Evolutionary conservation across 1,140 invertebrate genomes (phyloP).

Genomic region (Eubasilissa regina): DNA sequence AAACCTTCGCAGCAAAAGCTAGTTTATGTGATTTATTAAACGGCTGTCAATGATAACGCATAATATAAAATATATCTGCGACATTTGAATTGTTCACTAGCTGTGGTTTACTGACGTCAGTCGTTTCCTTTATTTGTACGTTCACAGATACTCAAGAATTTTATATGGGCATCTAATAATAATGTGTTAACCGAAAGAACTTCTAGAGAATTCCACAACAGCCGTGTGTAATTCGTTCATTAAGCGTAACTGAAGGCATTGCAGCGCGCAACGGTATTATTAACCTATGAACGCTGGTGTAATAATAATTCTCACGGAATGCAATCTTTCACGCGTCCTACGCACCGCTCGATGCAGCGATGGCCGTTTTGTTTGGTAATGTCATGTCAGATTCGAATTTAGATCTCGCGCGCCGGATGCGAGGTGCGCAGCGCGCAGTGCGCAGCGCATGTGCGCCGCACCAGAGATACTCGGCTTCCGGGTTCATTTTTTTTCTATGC

Average conservation of each 20-base stretch:
- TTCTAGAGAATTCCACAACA: too few species aligned
- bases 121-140: constrained; percentile 5
- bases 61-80: too few species aligned
- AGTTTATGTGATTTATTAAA: too few species aligned
- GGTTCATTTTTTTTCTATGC: not conserved
- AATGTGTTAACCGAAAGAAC: too few species aligned
- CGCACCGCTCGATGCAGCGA: not conserved
- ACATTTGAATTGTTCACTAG: too few species aligned
- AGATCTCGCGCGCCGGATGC: constrained; percentile 14
- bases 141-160: not conserved
- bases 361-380: constrained; percentile 3
- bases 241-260: constrained; percentile 6
- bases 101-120: constrained; percentile 16
- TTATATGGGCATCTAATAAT: too few species aligned
- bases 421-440: constrained; percentile 23
- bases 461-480: constrained; percentile 6
- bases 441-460: constrained; percentile 20
- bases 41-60: too few species aligned
- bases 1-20: too few species aligned
- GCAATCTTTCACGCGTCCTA: not conserved
- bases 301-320: not conserved
- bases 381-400: constrained; percentile 16
- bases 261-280: not conserved
- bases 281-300: not conserved
- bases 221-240: not conserved